Evolutionary conservation across 2,113 vertebrate species (phyloP).

Genomic region (Apteryx owenii): DNA sequence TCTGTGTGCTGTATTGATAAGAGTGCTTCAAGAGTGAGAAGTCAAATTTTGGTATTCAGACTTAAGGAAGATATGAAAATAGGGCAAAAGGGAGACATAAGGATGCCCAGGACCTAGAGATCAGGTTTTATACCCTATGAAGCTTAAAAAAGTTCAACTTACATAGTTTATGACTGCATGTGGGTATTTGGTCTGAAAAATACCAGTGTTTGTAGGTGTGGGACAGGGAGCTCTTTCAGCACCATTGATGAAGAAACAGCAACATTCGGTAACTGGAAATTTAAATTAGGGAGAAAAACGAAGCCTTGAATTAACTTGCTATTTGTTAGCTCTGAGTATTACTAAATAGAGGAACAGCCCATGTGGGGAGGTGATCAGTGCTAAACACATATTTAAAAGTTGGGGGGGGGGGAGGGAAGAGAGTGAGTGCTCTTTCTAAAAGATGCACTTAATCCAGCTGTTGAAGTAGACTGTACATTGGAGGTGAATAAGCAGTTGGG

Average conservation of each 20-base stretch:
- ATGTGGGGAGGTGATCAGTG: neutral
- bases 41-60: neutral
- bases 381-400: neutral
- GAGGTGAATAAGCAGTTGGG: neutral
- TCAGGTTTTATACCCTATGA: neutral
- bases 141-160: neutral
- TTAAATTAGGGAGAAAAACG: conserved; percentile 8
- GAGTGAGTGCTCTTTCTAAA: neutral
- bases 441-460: neutral
- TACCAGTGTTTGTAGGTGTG: neutral
- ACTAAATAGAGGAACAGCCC: conserved; percentile 6
- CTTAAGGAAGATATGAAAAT: neutral
- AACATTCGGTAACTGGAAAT: conserved; percentile 26
- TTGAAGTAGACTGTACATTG: fast-evolving
- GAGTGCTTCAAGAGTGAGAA: neutral
- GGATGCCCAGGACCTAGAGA: neutral
- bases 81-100: neutral
- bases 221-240: neutral
- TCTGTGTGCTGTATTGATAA: neutral
- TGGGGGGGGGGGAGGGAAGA: neutral
- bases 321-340: neutral
- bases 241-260: neutral
- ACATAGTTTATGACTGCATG: neutral
- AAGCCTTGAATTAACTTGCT: neutral
- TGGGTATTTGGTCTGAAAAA: neutral